Conservation (phyloP, 2,888 invertebrate species). For the Drosophila austrosaltans region DNA sequence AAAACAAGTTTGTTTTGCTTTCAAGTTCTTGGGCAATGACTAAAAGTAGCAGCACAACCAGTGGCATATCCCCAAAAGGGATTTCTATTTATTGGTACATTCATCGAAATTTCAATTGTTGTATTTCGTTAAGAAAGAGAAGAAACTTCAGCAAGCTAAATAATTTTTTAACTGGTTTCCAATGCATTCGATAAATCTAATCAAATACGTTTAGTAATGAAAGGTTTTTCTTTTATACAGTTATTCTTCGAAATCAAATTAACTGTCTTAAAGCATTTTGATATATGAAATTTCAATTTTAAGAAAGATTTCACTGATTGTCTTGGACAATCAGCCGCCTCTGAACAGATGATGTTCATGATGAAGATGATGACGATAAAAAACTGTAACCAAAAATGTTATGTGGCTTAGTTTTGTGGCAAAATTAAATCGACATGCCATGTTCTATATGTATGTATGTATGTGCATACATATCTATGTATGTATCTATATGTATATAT, state of each 20-base stretch:
- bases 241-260: no score
- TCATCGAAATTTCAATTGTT: no score
- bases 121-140: no score
- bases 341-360: not conserved
- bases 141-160: no score
- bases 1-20: slow-evolving; percentile 57
- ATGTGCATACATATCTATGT: not conserved
- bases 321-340: no score
- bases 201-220: no score
- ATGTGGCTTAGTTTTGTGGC: slow-evolving; percentile 56
- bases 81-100: not conserved
- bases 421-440: slow-evolving; percentile 53
- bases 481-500: slow-evolving; percentile 1
- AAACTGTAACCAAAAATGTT: slow-evolving; percentile 25
- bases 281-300: no score
- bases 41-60: not conserved
- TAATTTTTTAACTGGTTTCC: no score
- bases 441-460: slow-evolving; percentile 12
- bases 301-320: no score
- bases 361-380: not conserved
- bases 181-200: no score
- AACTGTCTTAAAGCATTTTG: no score
- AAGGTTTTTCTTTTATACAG: no score
- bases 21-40: slow-evolving; percentile 34
- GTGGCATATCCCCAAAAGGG: not conserved